Percentiles rank a stretch among this genome's conserved stretches.
phyloP scores from a whole-genome alignment of 2,797 vertebrate species.

The Buphagus erythrorhynchus region DNA sequence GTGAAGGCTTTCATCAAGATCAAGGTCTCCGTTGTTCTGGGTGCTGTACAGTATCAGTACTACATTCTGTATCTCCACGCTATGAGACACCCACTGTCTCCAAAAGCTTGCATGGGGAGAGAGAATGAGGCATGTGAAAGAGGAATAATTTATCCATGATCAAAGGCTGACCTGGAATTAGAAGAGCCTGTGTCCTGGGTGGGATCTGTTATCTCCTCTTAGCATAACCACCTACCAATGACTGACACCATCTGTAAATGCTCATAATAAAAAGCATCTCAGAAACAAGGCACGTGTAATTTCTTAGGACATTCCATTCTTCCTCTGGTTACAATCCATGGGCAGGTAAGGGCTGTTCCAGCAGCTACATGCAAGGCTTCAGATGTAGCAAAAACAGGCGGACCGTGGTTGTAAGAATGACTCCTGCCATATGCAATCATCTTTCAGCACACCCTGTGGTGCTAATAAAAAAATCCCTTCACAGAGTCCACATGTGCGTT shows the following conservation, averaged over 20 bases:
- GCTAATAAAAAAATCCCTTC: neutral
- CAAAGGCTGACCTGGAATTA: neutral
- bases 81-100: neutral
- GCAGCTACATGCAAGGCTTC: neutral
- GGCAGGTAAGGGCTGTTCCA: neutral
- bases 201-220: neutral
- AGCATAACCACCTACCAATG: neutral
- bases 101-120: neutral
- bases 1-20: neutral
- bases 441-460: neutral
- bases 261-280: neutral
- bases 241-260: neutral
- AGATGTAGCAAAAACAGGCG: neutral
- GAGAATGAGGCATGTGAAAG: neutral
- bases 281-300: neutral
- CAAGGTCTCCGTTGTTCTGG: neutral
- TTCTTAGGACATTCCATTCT: slow-evolving; percentile 27
- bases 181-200: neutral
- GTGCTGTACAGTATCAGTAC: neutral
- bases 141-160: neutral
- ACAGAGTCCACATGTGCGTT: neutral
- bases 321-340: neutral
- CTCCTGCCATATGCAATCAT: neutral
- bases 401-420: neutral
- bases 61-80: neutral